Evolutionary conservation across 2,113 vertebrate species (phyloP), one percentile per base, ranked within the genome.

Genomic region (Speoplatyrhinus poulsoni): DNA sequence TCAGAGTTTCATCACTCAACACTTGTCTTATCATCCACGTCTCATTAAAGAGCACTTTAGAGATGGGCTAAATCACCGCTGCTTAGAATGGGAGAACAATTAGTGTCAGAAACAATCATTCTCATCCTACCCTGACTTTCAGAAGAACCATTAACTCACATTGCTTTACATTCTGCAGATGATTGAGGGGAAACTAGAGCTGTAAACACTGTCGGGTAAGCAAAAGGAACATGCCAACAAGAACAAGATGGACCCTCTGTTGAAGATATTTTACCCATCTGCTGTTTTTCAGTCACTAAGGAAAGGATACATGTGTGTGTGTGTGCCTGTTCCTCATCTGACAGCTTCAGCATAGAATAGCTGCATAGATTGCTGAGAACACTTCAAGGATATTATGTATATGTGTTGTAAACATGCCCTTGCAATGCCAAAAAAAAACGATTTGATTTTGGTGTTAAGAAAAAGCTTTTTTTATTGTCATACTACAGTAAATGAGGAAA

Each of bases 21-120:
- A 49, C 12, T 2, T 12, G 48, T 49, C 48, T 26, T 57, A 26
- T 26, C 26, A 26, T 26, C 26, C 54, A 57, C 49, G 74, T 65
- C 73, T 84, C 69, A 72, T 83, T 82, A 65, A 15, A 3, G 66
- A 69, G 62, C 58, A 67, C 77, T 83, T 75, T 60, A 49, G 75
- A 80, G 81, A 82, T 66, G 60, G 76, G 54, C 64, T 69, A 47
- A 76, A 67, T 74, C 0, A 36, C 60, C 5, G 4, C 71, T 9
- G 50, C 82, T 80, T 79, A 79, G 72, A 77, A 87, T 73, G 69
- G 76, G 75, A 74, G 72, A 84, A 83, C 87, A 90, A 86, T 90
- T 89, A 85, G 73, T 69, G 82, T 69, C 80, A 85, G 62, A 59
- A 76, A 73, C 70, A 73, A 75, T 84, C 77, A 66, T 36, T 75